Percentiles rank a stretch among this genome's conserved stretches.
These are phyloP conservation scores for Limnephilus lunatus DNA, from an alignment of 2,888 invertebrate species.

Conservation along the genomic window DNA sequence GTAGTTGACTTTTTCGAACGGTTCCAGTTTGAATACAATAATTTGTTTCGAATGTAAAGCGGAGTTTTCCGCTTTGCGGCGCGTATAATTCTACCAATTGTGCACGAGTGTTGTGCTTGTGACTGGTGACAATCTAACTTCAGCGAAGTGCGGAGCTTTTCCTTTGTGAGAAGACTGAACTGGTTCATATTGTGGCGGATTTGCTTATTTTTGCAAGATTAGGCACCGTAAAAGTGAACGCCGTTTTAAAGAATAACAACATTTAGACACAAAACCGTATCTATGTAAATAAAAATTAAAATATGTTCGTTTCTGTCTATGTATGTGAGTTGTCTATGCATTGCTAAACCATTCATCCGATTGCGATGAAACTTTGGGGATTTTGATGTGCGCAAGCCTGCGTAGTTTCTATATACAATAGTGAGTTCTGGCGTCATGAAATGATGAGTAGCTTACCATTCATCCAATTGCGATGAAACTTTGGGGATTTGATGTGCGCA, in stretches of 20 bases:
- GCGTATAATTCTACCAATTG: constrained; percentile 47
- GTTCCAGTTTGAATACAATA: constrained; percentile 46
- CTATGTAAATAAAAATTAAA: too few relatives aligned
- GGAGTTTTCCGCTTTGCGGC: constrained; percentile 59
- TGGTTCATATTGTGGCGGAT: not conserved
- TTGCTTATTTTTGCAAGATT: not conserved
- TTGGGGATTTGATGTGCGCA: too few relatives aligned
- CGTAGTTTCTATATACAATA: too few relatives aligned
- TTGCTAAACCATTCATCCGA: too few relatives aligned
- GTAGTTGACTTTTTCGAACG: constrained; percentile 45
- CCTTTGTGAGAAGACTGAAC: not conserved
- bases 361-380: too few relatives aligned
- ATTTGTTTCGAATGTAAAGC: not conserved
- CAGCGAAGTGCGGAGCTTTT: not conserved
- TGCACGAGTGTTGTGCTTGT: constrained; percentile 3
- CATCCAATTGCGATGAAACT: too few relatives aligned
- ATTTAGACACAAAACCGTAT: not conserved
- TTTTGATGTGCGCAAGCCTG: too few relatives aligned
- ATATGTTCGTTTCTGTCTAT: too few relatives aligned
- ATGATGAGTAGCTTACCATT: too few relatives aligned
- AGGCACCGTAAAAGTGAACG: not conserved
- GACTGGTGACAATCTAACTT: not conserved
- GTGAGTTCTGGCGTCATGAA: too few relatives aligned
- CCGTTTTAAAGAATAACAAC: not conserved
- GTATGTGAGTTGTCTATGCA: too few relatives aligned